Evolutionary conservation across 2,113 vertebrate species (phyloP).

Genomic region (Brachionichthys hirsutus): DNA sequence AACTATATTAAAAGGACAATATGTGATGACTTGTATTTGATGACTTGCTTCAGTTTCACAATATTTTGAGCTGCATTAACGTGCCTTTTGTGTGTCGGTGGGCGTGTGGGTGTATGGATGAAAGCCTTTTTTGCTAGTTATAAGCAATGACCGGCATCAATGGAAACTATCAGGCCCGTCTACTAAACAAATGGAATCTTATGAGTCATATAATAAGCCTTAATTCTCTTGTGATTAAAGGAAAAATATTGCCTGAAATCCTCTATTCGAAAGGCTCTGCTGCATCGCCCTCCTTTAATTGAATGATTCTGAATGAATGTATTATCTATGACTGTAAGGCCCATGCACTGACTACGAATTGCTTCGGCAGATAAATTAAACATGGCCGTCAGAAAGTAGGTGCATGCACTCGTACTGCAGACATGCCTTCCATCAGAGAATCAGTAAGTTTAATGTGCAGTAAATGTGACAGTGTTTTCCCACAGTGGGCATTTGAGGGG

Average conservation of each 20-base stretch:
- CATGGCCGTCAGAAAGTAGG: conserved; percentile 4
- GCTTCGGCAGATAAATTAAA: conserved; percentile 21
- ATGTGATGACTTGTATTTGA: no score
- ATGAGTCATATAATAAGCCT: conserved; percentile 36
- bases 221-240: conserved; percentile 34
- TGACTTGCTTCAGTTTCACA: no score
- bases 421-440: no score
- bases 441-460: conserved; percentile 9
- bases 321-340: conserved; percentile 27
- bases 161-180: conserved; percentile 28
- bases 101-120: no score
- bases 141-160: no score
- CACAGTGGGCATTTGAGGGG: neutral
- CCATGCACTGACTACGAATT: conserved; percentile 19
- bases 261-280: conserved; percentile 13
- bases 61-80: no score
- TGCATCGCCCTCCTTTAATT: conserved; percentile 15
- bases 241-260: conserved; percentile 18
- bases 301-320: conserved; percentile 30
- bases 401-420: neutral
- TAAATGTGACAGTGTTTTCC: conserved; percentile 28
- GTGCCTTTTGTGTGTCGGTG: no score
- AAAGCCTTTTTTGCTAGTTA: no score
- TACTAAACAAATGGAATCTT: conserved; percentile 26
- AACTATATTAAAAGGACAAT: no score